A percentile compares a stretch with the other conserved stretches of the same genome.
phyloP scores from a whole-genome alignment of 1,140 invertebrate genomes.

The Prorops nasuta region DNA sequence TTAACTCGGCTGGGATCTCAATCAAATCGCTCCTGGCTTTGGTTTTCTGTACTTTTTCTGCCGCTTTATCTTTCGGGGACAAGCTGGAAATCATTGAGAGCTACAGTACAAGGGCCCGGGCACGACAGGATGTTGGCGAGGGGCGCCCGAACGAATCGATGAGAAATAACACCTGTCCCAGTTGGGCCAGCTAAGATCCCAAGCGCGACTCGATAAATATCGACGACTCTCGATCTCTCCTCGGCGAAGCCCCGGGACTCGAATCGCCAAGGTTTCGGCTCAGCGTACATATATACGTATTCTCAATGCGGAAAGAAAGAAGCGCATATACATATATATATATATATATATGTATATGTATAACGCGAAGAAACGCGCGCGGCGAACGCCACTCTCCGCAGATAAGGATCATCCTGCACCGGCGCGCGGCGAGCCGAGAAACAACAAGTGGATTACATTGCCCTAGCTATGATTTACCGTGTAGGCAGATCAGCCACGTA shows the following conservation, averaged over 20 bases:
- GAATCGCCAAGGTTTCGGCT: no score
- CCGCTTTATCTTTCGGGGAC: conserved; percentile 3
- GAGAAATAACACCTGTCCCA: conserved; percentile 38
- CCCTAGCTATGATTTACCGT: no score
- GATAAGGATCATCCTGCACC: conserved; percentile 1
- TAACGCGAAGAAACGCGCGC: conserved; percentile 2
- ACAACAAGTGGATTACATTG: no score
- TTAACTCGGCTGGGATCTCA: conserved; percentile 18
- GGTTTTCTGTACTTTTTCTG: conserved; percentile 9
- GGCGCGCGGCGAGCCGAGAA: no score
- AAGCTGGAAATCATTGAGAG: conserved; percentile 18
- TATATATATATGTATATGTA: no score
- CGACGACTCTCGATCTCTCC: no score
- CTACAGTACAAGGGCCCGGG: conserved; percentile 13
- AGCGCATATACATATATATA: no score
- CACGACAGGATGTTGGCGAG: conserved; percentile 1
- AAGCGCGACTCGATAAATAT: conserved; percentile 32
- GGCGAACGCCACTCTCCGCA: background rate
- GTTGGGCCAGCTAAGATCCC: conserved; percentile 29
- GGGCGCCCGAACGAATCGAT: conserved; percentile 34
- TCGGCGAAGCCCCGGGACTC: no score
- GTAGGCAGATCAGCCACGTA: no score
- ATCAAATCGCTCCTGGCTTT: conserved; percentile 21
- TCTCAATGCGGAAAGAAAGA: no score
- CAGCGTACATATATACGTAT: no score